These are phyloP conservation scores for Bimastos eiseni DNA, from an alignment of 2,888 invertebrate species.

Conservation along the genomic window DNA sequence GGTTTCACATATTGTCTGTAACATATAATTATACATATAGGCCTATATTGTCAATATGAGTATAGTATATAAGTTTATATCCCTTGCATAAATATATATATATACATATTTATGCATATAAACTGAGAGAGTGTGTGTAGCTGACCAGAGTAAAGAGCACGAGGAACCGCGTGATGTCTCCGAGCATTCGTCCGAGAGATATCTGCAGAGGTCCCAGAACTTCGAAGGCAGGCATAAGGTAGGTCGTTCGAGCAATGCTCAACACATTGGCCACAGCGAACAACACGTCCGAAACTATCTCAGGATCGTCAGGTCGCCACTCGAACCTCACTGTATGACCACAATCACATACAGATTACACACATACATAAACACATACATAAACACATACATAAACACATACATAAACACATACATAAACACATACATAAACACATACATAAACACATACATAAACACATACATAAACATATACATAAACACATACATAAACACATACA, in stretches of 20 bases:
- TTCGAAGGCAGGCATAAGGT: conserved; percentile 62
- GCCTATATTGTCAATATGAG: no score
- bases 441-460: no score
- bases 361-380: background rate
- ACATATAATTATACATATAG: no score
- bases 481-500: no score
- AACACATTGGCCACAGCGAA: conserved; percentile 62
- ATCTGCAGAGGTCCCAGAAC: conserved; percentile 61
- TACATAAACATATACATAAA: no score
- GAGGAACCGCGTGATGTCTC: conserved; percentile 61
- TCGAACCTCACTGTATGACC: conserved; percentile 57
- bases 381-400: no score
- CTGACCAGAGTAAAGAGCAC: conserved; percentile 61
- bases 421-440: no score
- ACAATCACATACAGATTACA: background rate
- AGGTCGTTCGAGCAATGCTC: conserved; percentile 61
- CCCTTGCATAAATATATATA: no score
- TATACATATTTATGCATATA: background rate
- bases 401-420: no score
- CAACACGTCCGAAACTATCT: conserved; percentile 61
- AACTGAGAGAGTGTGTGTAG: background rate
- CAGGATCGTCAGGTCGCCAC: conserved; percentile 61
- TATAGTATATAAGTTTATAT: no score
- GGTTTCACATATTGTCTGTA: no score
- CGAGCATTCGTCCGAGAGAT: conserved; percentile 61